Evolutionary conservation across 2,797 vertebrate genomes (phyloP).

Genomic region (Danio albolineatus): DNA sequence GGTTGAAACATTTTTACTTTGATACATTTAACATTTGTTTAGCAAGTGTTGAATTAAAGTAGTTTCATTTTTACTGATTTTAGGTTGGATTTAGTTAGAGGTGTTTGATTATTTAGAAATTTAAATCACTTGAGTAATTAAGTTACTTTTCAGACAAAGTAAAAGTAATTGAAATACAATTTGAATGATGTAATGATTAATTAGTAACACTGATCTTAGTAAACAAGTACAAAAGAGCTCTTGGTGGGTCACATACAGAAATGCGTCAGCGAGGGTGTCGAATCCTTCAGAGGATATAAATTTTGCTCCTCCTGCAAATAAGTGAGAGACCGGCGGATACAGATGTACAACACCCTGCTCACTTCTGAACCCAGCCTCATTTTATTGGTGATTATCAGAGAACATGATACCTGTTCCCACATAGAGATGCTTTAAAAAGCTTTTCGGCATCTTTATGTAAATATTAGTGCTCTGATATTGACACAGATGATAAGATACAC

Average conservation of each 20-base stretch:
- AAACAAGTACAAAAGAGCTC: not conserved
- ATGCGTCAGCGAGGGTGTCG: constrained; percentile 80
- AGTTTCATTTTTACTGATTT: no score
- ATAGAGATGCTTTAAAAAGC: not conserved
- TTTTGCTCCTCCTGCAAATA: constrained; percentile 75
- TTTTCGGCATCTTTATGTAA: not conserved
- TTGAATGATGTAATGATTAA: no score
- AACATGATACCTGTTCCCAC: not conserved
- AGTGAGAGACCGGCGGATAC: constrained; percentile 71
- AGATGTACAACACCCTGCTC: constrained; percentile 75
- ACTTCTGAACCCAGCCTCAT: constrained; percentile 57
- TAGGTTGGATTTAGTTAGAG: no score
- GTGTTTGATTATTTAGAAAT: no score
- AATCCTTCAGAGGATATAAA: constrained; percentile 76
- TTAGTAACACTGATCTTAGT: not conserved
- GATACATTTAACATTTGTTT: no score
- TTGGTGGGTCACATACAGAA: constrained; percentile 45
- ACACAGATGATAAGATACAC: no score
- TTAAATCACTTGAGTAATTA: no score
- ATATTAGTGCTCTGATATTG: not conserved
- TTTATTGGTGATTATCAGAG: constrained; percentile 2
- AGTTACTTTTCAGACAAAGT: no score
- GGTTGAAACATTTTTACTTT: no score
- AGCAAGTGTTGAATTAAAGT: no score
- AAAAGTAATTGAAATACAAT: no score